Evolutionary conservation across 2,888 invertebrate genomes (phyloP).

Genomic region (Hofmannophila pseudospretella): DNA sequence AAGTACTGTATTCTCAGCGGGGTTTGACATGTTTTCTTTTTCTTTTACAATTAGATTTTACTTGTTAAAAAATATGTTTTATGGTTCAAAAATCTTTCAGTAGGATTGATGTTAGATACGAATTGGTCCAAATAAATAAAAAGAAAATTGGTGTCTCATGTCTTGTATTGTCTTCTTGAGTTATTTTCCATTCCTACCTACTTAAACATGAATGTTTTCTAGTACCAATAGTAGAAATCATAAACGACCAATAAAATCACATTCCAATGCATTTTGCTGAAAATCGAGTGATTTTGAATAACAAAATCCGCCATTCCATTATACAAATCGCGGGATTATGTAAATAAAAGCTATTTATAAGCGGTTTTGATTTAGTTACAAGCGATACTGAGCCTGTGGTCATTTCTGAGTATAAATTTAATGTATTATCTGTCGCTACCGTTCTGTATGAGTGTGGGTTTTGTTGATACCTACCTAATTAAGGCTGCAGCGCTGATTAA

Average conservation of each 20-base stretch:
- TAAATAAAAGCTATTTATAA: constrained; percentile 65
- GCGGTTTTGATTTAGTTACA: constrained; percentile 67
- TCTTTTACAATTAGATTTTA: too few species aligned
- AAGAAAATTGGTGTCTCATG: too few species aligned
- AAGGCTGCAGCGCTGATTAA: constrained; percentile 38
- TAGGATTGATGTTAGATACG: too few species aligned
- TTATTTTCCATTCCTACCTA: too few species aligned
- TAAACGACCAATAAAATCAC: constrained; percentile 41
- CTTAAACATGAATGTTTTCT: too few species aligned
- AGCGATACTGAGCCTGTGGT: constrained; percentile 50
- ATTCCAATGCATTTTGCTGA: constrained; percentile 43
- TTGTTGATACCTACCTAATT: constrained; percentile 49
- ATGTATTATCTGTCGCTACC: constrained; percentile 61
- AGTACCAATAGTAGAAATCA: constrained; percentile 33
- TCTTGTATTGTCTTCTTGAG: too few species aligned
- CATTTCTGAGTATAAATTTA: constrained; percentile 64
- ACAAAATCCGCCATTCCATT: constrained; percentile 61
- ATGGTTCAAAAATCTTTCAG: too few species aligned
- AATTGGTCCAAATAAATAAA: too few species aligned
- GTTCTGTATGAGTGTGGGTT: constrained; percentile 64
- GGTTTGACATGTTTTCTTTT: constrained; percentile 24
- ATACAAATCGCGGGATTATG: constrained; percentile 73
- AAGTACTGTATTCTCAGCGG: constrained; percentile 15
- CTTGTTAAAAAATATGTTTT: too few species aligned
- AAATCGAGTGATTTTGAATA: constrained; percentile 52